These are phyloP conservation scores for Triplophysa dalaica DNA, from an alignment of 2,113 vertebrate species.

Conservation along the genomic window DNA sequence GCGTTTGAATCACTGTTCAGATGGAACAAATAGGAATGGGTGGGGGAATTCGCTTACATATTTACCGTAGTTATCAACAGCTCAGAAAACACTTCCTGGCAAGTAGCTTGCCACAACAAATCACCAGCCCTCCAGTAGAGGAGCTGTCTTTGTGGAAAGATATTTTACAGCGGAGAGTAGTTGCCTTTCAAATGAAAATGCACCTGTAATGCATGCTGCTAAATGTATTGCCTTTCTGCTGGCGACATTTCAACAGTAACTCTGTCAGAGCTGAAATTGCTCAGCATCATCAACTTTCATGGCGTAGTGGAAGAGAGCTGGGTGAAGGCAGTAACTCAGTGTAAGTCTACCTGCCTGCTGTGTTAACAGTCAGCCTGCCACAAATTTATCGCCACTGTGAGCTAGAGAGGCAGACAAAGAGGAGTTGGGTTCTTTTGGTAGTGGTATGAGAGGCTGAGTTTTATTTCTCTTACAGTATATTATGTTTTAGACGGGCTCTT, in stretches of 20 bases:
- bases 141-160: slow-evolving; percentile 14
- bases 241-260: slow-evolving; percentile 24
- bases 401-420: not conserved
- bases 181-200: slow-evolving; percentile 47
- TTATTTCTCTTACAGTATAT: slow-evolving; percentile 2
- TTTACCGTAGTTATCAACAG: slow-evolving; percentile 26
- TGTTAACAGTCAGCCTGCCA: slow-evolving; percentile 21
- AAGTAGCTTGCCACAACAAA: slow-evolving; percentile 23
- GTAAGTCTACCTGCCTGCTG: slow-evolving; percentile 22
- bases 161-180: slow-evolving; percentile 38
- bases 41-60: slow-evolving; percentile 32
- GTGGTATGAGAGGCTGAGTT: not conserved
- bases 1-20: slow-evolving; percentile 15
- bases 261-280: slow-evolving; percentile 41
- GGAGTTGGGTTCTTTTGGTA: not conserved
- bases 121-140: slow-evolving; percentile 17
- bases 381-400: slow-evolving; percentile 27
- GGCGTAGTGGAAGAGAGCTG: slow-evolving; percentile 23
- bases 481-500: not conserved
- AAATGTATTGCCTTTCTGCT: slow-evolving; percentile 33
- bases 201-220: slow-evolving; percentile 23
- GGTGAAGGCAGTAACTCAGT: slow-evolving; percentile 27
- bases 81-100: slow-evolving; percentile 22
- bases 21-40: slow-evolving; percentile 21
- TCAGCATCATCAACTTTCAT: slow-evolving; percentile 43